Evolutionary conservation across 2,888 invertebrate genomes (phyloP), one percentile per base, ranked within the genome.

Genomic region (Acronicta aceris): DNA sequence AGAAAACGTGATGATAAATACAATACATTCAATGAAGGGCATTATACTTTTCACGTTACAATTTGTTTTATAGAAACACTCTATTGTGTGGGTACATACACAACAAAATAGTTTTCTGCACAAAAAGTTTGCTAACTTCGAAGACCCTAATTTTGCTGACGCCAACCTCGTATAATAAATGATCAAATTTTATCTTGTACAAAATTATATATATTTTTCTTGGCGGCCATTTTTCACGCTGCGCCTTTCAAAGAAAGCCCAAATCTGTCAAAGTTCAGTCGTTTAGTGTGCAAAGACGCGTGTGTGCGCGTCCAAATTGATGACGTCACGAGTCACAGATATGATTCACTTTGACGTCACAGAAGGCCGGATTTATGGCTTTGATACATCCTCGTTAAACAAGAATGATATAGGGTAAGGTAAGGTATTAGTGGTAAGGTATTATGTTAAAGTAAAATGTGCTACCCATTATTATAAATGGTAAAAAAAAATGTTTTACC

Each of bases 301-400:
- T 76, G 69, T 71, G 74, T 56, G 75, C 75, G 68, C 71, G 74
- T 71, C 65, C 69, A 82, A 85, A 89, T 87, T 89, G 86, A 89
- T 87, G 89, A 86, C 86, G 81, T 81, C 83, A 87, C 82, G 87
- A 82, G 81, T 78, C 72, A 78, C 76, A 81, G 85, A 85, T 87
- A 85, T 81, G 85, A 86, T 87, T 85, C 84, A 86, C 72, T 62
- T 65, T 83, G 82, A 82, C 79, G 73, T 80, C 82, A 76, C 59
- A 66, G 64, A 58, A 76, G 66, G 60, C 56, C 60, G 61, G 78
- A 83, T 84, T 82, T 83, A 81, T 82, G 76, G 76, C 52, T 46
- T 69, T 79, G 78, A 83, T 86, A 79, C 76, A 82, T 81, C 74
- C 78, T 80, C 67, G 76, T 82, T 81, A 83, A 74, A 76, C 80